Evolutionary conservation across 1,140 invertebrate genomes (phyloP).

Genomic region (Drosophila repleta): DNA sequence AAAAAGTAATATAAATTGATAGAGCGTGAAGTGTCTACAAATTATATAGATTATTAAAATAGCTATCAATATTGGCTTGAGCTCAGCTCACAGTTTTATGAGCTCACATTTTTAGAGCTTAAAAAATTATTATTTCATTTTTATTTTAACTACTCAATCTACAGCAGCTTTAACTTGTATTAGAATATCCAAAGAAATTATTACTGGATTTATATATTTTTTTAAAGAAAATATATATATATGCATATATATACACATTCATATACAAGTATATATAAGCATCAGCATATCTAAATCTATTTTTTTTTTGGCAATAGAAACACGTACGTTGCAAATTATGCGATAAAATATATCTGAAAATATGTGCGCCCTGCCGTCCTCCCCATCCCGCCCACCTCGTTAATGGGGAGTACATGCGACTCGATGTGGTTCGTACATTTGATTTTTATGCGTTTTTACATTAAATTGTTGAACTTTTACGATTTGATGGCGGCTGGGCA

Average conservation of each 20-base stretch:
- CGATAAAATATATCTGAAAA: constrained; percentile 70
- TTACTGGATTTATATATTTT: too few relatives aligned
- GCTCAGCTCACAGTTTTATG: too few relatives aligned
- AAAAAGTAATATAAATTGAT: too few relatives aligned
- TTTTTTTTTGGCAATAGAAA: constrained; percentile 45
- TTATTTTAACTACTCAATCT: too few relatives aligned
- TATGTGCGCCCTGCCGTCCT: constrained; percentile 5
- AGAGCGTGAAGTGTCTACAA: too few relatives aligned
- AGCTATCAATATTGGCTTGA: too few relatives aligned
- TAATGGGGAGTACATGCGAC: constrained; percentile 41
- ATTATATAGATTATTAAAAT: too few relatives aligned
- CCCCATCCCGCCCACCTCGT: background rate
- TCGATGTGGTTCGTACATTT: constrained; percentile 19
- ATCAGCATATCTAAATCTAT: background rate
- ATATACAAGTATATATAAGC: background rate
- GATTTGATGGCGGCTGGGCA: constrained; percentile 28
- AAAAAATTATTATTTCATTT: too few relatives aligned
- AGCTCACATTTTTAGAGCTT: too few relatives aligned
- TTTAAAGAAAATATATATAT: background rate
- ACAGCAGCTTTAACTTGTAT: too few relatives aligned
- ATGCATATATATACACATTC: background rate
- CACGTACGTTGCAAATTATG: constrained; percentile 70
- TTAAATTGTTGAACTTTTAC: constrained; percentile 43
- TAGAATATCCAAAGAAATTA: background rate
- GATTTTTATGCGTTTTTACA: constrained; percentile 38